A percentile compares a stretch with the other conserved stretches of the same genome.
These are phyloP conservation scores for Sterrhoptilus dennistouni DNA, from an alignment of 2,113 vertebrate species.

Conservation along the genomic window DNA sequence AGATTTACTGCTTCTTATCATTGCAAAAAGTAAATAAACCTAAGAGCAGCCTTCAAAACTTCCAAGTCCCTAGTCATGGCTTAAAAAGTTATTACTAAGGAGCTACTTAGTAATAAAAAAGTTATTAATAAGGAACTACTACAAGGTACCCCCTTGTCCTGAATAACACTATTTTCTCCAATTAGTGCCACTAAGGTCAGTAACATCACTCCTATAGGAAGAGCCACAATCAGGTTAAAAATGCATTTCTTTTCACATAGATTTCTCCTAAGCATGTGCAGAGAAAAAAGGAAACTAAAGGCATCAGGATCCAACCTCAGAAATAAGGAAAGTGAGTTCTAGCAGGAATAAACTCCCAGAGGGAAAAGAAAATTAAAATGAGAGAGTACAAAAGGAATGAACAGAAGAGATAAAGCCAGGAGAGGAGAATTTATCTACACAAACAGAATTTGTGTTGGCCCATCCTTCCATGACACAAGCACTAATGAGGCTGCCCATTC, in stretches of 20 bases:
- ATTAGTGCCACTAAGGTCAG: neutral
- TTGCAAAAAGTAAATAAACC: neutral
- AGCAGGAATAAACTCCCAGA: neutral
- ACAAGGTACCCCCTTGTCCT: neutral
- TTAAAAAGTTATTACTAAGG: neutral
- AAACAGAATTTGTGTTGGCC: constrained; percentile 52
- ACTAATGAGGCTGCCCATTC: constrained; percentile 38
- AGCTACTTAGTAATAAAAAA: neutral
- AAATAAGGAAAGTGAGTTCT: neutral
- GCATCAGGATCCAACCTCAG: neutral
- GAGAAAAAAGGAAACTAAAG: neutral
- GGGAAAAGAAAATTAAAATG: neutral
- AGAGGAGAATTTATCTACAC: constrained; percentile 33
- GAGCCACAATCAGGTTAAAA: neutral
- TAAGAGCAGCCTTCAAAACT: neutral
- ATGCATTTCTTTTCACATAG: neutral
- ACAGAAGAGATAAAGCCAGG: neutral
- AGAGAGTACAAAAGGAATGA: neutral
- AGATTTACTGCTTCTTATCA: neutral
- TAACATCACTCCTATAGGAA: neutral
- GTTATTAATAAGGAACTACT: neutral
- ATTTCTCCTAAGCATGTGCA: neutral
- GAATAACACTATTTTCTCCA: neutral
- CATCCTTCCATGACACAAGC: constrained; percentile 27
- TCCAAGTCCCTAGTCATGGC: neutral